Evolutionary conservation across 2,888 invertebrate species (phyloP).

Genomic region (Rhabditoides inermis): DNA sequence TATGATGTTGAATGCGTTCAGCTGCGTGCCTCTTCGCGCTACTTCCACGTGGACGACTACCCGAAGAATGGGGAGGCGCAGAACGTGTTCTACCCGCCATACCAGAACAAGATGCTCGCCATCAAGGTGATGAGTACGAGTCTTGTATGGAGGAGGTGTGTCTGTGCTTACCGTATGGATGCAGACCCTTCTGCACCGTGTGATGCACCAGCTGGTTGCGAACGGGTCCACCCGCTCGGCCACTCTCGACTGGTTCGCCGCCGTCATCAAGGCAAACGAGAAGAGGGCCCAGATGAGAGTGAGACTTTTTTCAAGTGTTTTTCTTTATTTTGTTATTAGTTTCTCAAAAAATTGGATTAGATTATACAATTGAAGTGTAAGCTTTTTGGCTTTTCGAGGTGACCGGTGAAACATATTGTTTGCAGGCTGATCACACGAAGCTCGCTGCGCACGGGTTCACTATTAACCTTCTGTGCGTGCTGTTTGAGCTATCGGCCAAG

Average conservation of each 20-base stretch:
- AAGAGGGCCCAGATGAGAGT: constrained; percentile 76
- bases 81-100: constrained; percentile 7
- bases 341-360: not conserved
- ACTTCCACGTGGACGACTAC: constrained; percentile 1
- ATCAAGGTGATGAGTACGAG: constrained; percentile 1
- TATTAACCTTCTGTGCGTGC: constrained; percentile 79
- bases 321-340: not conserved
- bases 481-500: constrained; percentile 80
- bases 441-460: constrained; percentile 89
- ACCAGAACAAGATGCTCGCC: not conserved
- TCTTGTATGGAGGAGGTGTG: not conserved
- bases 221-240: constrained; percentile 73
- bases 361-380: not conserved
- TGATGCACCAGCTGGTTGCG: constrained; percentile 74
- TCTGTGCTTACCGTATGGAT: constrained; percentile 15
- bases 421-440: constrained; percentile 70
- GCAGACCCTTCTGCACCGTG: constrained; percentile 67
- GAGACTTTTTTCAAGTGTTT: not conserved
- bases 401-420: no score
- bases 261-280: constrained; percentile 71
- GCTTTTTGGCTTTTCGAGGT: no score
- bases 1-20: not conserved
- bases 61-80: not conserved
- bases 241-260: constrained; percentile 71
- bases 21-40: not conserved